These are phyloP conservation scores for Tetranychus piercei DNA, from an alignment of 2,888 invertebrate genomes.

Conservation along the genomic window DNA sequence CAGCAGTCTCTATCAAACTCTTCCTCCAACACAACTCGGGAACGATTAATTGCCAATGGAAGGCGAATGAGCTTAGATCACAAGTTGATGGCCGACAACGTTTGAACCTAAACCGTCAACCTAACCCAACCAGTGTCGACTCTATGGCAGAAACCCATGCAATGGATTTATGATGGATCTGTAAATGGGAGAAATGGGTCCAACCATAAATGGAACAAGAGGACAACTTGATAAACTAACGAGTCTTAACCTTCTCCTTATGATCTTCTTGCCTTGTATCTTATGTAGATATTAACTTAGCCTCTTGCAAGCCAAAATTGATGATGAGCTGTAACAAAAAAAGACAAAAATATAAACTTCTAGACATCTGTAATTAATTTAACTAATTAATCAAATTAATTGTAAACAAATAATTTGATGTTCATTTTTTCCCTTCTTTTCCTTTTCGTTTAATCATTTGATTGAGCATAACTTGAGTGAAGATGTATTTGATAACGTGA, in stretches of 20 bases:
- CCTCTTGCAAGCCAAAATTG: background rate
- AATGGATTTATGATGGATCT: too few relatives aligned
- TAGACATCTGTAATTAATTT: background rate
- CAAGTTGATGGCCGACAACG: slow-evolving; percentile 20
- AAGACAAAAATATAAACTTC: background rate
- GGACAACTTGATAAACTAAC: too few relatives aligned
- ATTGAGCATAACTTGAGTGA: too few relatives aligned
- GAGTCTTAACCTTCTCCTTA: too few relatives aligned
- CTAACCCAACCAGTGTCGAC: too few relatives aligned
- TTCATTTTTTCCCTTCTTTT: background rate
- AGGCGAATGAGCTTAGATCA: slow-evolving; percentile 26
- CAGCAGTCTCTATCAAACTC: background rate
- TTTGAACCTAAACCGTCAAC: too few relatives aligned
- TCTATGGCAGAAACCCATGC: too few relatives aligned
- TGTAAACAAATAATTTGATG: background rate
- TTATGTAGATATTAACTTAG: background rate
- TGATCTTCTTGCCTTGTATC: background rate
- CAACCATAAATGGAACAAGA: too few relatives aligned
- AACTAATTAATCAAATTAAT: background rate
- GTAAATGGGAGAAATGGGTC: too few relatives aligned
- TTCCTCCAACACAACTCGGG: background rate
- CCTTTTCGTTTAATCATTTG: background rate
- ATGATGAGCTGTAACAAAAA: background rate
- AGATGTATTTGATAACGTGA: too few relatives aligned
- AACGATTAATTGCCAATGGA: slow-evolving; percentile 21